Evolutionary conservation across 35 echinoderm and acorn worm species (phyloP).

Genomic region (Hemicentrotus pulcherrimus): DNA sequence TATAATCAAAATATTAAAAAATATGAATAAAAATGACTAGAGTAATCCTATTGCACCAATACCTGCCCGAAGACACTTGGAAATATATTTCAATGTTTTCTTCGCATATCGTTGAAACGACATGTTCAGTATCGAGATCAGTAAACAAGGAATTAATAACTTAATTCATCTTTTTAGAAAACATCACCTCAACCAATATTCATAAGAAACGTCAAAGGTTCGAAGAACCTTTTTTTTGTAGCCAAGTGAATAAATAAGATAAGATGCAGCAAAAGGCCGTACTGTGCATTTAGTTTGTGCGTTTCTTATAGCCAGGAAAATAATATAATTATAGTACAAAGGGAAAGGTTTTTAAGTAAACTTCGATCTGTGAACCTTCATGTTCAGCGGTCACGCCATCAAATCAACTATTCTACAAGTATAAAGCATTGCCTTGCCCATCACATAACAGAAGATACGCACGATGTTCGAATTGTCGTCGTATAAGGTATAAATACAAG

Average conservation of each 20-base stretch:
- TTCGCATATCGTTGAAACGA: not conserved
- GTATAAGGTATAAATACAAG: constrained; percentile 15
- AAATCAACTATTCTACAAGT: not conserved
- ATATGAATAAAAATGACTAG: not conserved
- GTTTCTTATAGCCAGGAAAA: not conserved
- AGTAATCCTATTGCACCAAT: constrained; percentile 3
- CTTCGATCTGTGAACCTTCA: not conserved
- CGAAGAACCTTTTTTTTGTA: not conserved
- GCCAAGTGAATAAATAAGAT: not conserved
- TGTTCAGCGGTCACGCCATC: too few species aligned
- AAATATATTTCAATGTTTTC: not conserved
- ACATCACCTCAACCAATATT: not conserved
- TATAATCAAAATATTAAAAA: not conserved
- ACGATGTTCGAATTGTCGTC: not conserved
- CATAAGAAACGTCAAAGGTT: not conserved
- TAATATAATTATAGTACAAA: not conserved
- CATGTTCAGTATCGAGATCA: not conserved
- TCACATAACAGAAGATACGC: not conserved
- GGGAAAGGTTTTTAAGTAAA: not conserved
- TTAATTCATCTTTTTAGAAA: not conserved
- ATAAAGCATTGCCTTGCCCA: not conserved
- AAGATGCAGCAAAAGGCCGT: not conserved
- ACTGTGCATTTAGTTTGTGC: not conserved
- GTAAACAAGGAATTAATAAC: not conserved
- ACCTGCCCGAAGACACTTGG: not conserved